Conservation (phyloP, 2,888 invertebrate species). For the Julus scanicus region DNA sequence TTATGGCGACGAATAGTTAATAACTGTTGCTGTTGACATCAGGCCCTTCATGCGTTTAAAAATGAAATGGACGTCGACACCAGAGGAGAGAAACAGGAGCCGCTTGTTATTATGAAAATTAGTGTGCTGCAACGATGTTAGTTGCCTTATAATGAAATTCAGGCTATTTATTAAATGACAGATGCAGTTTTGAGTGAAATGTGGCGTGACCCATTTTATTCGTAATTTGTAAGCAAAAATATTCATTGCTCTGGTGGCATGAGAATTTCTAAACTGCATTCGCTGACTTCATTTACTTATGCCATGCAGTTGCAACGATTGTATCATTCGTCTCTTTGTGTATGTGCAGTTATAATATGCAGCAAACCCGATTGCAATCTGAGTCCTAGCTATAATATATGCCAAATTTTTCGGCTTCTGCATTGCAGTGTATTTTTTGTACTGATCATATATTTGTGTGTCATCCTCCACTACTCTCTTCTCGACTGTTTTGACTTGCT, state of each 20-base stretch:
- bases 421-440: slow-evolving; percentile 20
- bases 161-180: not conserved
- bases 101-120: not conserved
- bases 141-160: not conserved
- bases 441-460: not conserved
- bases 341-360: not conserved
- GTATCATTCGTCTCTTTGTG: not conserved
- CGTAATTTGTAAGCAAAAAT: not conserved
- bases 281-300: not conserved
- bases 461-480: not conserved
- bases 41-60: not conserved
- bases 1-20: not conserved
- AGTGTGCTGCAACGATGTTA: not conserved
- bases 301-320: not conserved
- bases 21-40: not conserved
- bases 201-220: not conserved
- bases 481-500: slow-evolving; percentile 29
- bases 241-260: not conserved
- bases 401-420: slow-evolving; percentile 33
- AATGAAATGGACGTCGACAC: not conserved
- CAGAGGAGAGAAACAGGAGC: not conserved
- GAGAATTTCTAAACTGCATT: not conserved
- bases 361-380: slow-evolving; percentile 33
- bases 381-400: slow-evolving; percentile 13
- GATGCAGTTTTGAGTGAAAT: slow-evolving; percentile 8